Percentiles rank a stretch among this genome's conserved stretches.
Conservation (phyloP, 92 coral and sea anemone genomes). For the Porites rus region DNA sequence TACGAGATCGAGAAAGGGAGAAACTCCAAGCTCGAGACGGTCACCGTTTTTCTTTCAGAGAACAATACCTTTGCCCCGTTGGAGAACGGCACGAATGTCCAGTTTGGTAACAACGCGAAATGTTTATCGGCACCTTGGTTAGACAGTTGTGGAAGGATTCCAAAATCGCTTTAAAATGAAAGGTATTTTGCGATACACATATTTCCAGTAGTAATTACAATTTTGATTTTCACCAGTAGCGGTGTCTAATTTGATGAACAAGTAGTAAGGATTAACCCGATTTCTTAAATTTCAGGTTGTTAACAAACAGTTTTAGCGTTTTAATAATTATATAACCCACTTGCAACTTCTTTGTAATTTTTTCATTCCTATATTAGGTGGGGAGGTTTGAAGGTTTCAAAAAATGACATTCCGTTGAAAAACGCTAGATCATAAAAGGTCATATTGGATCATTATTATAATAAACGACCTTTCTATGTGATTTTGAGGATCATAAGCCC, state of each 20-base stretch:
- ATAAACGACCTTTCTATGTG: neutral
- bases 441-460: neutral
- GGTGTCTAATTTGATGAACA: no score
- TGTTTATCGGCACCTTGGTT: neutral
- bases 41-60: neutral
- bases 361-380: neutral
- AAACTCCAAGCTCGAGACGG: neutral
- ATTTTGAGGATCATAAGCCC: neutral
- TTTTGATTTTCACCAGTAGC: no score
- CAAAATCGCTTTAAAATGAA: neutral
- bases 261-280: neutral
- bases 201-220: neutral
- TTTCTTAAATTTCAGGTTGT: neutral
- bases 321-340: neutral
- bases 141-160: neutral
- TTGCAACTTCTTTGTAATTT: neutral
- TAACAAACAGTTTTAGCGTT: neutral
- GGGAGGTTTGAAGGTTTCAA: no score
- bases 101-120: neutral
- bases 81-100: neutral
- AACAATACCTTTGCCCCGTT: neutral
- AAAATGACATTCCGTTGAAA: neutral
- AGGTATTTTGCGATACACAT: slow-evolving; percentile 6
- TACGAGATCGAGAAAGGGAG: neutral
- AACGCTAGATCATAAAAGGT: neutral